Evolutionary conservation across 2,797 vertebrate genomes (phyloP).

Genomic region (Australoheros facetus): DNA sequence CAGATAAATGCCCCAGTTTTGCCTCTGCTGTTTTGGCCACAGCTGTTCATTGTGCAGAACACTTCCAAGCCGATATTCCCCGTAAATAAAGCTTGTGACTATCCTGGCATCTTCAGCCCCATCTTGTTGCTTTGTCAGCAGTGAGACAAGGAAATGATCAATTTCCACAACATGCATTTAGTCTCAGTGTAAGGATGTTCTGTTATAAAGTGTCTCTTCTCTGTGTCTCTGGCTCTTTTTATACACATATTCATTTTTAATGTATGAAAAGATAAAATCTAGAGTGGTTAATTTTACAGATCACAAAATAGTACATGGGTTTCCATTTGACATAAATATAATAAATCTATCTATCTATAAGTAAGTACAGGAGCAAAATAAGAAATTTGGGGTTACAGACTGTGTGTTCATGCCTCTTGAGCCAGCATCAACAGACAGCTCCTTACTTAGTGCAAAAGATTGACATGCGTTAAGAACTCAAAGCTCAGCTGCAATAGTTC

Average conservation of each 20-base stretch:
- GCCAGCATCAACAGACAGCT: neutral
- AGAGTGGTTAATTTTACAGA: neutral
- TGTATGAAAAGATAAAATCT: neutral
- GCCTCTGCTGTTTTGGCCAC: conserved; percentile 5
- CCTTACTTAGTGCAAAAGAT: neutral
- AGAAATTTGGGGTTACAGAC: neutral
- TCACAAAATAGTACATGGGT: neutral
- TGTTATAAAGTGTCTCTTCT: neutral
- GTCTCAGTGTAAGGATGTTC: neutral
- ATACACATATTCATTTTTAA: neutral
- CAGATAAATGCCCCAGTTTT: conserved; percentile 27
- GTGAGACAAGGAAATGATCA: conserved; percentile 9
- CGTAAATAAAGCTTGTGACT: conserved; percentile 14
- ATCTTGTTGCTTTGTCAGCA: conserved; percentile 9
- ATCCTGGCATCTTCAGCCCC: neutral
- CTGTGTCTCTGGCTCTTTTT: neutral
- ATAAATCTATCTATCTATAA: neutral
- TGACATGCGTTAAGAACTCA: neutral
- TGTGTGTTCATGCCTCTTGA: neutral
- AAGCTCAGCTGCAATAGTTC: neutral
- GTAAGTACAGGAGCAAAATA: neutral
- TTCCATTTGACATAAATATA: neutral
- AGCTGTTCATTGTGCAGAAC: neutral
- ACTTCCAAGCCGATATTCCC: neutral
- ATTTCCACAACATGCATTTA: conserved; percentile 19